These are phyloP conservation scores for Melinaea marsaeus DNA, from an alignment of 2,888 invertebrate genomes.

Conservation along the genomic window DNA sequence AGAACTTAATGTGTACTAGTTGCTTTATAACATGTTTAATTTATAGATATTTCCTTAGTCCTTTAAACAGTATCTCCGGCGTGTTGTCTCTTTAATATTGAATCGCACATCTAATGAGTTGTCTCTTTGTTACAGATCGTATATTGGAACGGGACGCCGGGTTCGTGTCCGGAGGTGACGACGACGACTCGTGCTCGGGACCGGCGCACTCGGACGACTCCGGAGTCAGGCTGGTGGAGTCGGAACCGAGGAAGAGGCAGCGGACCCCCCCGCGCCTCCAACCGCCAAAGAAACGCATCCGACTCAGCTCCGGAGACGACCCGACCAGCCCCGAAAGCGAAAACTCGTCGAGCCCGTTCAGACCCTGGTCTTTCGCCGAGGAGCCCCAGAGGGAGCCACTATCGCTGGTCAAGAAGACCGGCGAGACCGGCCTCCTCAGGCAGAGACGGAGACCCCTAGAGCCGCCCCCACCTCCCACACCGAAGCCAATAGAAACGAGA, in stretches of 20 bases:
- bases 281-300: conserved; percentile 85
- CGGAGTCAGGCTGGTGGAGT: conserved; percentile 65
- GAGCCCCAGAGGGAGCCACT: conserved; percentile 82
- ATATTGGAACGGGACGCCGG: conserved; percentile 82
- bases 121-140: conserved; percentile 74
- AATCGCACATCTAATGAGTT: conserved; percentile 3
- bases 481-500: conserved; percentile 45
- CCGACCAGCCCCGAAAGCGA: conserved; percentile 63
- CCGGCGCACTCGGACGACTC: conserved; percentile 76
- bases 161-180: conserved; percentile 86
- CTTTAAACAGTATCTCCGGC: no score
- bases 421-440: conserved; percentile 53
- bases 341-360: conserved; percentile 73
- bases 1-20: no score
- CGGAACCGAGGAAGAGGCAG: conserved; percentile 77
- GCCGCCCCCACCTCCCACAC: conserved; percentile 50
- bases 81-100: no score
- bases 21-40: no score
- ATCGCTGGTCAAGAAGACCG: conserved; percentile 75
- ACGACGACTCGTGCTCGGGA: conserved; percentile 79
- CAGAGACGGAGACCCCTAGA: conserved; percentile 59
- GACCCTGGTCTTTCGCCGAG: conserved; percentile 81
- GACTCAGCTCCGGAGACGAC: conserved; percentile 67
- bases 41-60: no score
- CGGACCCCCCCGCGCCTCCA: conserved; percentile 57